phyloP scores from a whole-genome alignment of 2,888 invertebrate genomes.

The Leucoma salicis region DNA sequence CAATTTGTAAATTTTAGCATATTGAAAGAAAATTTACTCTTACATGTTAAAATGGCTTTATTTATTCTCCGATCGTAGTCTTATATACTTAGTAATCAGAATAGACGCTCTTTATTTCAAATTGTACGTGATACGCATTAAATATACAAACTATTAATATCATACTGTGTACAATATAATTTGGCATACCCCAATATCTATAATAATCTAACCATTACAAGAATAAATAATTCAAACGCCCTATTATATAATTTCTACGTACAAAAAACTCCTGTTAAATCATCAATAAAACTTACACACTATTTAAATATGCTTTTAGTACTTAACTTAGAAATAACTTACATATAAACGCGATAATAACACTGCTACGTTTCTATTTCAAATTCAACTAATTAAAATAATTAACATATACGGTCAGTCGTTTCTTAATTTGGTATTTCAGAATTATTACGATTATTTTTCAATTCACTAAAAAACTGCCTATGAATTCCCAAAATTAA shows the following conservation, averaged over 20 bases:
- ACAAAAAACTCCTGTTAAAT: slow-evolving; percentile 32
- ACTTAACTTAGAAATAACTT: slow-evolving; percentile 19
- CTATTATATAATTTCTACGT: slow-evolving; percentile 36
- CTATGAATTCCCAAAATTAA: neutral
- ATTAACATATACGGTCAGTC: slow-evolving; percentile 71
- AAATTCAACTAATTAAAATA: slow-evolving; percentile 50
- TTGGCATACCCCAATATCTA: slow-evolving; percentile 30
- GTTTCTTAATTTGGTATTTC: slow-evolving; percentile 40
- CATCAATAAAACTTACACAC: slow-evolving; percentile 20
- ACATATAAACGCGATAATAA: slow-evolving; percentile 19
- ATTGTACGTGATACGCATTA: slow-evolving; percentile 30
- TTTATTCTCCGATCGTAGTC: too few species aligned
- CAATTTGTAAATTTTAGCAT: too few species aligned
- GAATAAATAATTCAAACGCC: slow-evolving; percentile 30
- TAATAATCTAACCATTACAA: slow-evolving; percentile 25
- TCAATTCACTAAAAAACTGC: slow-evolving; percentile 6
- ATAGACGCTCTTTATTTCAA: neutral
- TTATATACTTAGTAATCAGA: neutral
- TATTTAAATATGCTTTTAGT: slow-evolving; percentile 21
- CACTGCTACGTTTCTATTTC: slow-evolving; percentile 21
- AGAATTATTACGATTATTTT: slow-evolving; percentile 31
- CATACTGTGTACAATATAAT: slow-evolving; percentile 35
- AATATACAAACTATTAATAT: slow-evolving; percentile 19
- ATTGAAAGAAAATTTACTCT: too few species aligned
- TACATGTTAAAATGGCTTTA: too few species aligned